Evolutionary conservation across 2,888 invertebrate genomes (phyloP).

Genomic region (Tortrix viridana): DNA sequence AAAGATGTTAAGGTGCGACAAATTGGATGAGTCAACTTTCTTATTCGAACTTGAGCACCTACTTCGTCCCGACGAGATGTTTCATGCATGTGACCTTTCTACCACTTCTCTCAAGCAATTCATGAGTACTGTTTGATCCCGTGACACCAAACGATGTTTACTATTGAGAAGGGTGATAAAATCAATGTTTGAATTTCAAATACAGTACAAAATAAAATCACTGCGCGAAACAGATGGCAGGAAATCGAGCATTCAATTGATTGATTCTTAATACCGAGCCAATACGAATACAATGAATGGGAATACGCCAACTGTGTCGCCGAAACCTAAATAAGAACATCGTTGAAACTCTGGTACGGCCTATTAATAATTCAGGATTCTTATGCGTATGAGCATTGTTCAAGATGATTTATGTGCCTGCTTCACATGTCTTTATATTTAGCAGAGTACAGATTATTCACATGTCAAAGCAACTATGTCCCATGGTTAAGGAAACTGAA

Average conservation of each 20-base stretch:
- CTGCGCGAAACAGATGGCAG: conserved; percentile 32
- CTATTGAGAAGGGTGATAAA: conserved; percentile 8
- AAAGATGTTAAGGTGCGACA: conserved; percentile 74
- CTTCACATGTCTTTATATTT: conserved; percentile 20
- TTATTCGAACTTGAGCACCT: conserved; percentile 49
- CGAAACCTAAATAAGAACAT: conserved; percentile 34
- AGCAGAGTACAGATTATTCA: conserved; percentile 12
- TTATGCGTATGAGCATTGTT: conserved; percentile 34
- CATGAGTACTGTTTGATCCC: not conserved
- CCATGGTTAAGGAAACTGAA: not conserved
- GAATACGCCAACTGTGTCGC: conserved; percentile 40
- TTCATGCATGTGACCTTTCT: conserved; percentile 23
- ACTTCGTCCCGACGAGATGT: conserved; percentile 26
- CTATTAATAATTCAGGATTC: conserved; percentile 36
- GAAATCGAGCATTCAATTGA: conserved; percentile 45
- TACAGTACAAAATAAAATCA: conserved; percentile 25
- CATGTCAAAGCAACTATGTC: conserved; percentile 7
- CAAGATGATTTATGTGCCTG: conserved; percentile 29
- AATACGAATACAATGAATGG: conserved; percentile 39
- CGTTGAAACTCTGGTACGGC: conserved; percentile 17
- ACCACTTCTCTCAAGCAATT: not conserved
- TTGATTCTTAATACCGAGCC: conserved; percentile 41
- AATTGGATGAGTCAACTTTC: conserved; percentile 78
- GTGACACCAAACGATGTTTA: conserved; percentile 11
- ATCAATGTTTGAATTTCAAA: conserved; percentile 25